Base-by-base conservation (phyloP, 2,888 invertebrate genomes). In the Amphipoea oculea region DNA sequence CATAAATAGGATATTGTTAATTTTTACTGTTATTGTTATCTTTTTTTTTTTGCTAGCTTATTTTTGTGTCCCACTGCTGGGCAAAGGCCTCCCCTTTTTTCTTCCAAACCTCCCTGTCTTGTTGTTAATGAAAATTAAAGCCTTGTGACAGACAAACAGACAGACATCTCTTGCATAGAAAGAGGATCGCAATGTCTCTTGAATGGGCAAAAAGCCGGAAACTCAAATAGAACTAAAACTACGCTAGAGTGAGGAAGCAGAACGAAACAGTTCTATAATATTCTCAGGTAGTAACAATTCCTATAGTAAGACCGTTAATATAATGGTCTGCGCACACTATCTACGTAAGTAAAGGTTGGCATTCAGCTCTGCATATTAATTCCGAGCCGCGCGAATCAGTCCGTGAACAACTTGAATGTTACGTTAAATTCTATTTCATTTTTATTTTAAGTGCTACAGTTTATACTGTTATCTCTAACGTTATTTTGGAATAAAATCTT, bases 361-460 rank as follows among this genome's bases (percentile, higher is more conserved):
- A 84, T 83, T 82, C 85, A 73, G 76, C 78, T 85, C 83, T 86
- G 88, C 88, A 90, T 90, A 90, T 88, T 90, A 90, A 90, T 88
- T 79, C 74, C 48, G 23, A 69, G 74, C 70, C 71, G 72, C 51
- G 81, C 57, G 88, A 82, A 88, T 84, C 84, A 87, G 82, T 73
- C 86, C 80, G 84, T 81, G 85, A 88, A 84, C 77, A 72, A 85
- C 81, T 87, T 79, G 63, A 79, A 67, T 81, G 71, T 82, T 11
- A 75, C 66, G 12, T 79, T 78, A 57, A 75, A 79, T 79, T 75
- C n/a, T 74, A 78, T 81, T 81, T 78, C 4, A 81, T 75, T 86
- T 84, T 81, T 73, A 78, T 76, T 76, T 77, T 48, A 73, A 54
- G 73, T 70, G 74, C 29, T 75, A 63, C 63, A 78, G 60, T 78